Evolutionary conservation across 1,140 invertebrate species (phyloP).

Genomic region (Uloborus diversus): DNA sequence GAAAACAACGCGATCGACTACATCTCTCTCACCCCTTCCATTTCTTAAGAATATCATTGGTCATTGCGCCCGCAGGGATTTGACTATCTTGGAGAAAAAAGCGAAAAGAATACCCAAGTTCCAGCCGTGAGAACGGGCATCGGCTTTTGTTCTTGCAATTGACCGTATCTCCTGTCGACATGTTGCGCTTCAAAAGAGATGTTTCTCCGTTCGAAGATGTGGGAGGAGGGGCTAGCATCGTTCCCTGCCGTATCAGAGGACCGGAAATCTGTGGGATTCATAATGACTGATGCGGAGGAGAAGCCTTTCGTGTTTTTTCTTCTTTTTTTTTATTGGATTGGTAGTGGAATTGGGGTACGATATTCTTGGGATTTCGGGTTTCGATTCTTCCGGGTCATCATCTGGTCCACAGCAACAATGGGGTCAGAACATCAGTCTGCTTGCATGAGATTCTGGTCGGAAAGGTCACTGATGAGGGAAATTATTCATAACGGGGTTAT

Average conservation of each 20-base stretch:
- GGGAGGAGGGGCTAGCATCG: not conserved
- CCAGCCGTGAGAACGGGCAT: conserved; percentile 24
- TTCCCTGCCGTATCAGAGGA: conserved; percentile 1
- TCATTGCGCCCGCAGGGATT: too few species aligned
- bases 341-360: not conserved
- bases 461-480: too few species aligned
- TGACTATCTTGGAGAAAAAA: too few species aligned
- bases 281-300: not conserved
- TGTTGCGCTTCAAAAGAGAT: too few species aligned
- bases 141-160: conserved; percentile 46
- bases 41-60: too few species aligned
- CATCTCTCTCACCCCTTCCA: too few species aligned
- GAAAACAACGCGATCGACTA: too few species aligned
- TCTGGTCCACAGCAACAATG: not conserved
- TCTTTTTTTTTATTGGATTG: not conserved
- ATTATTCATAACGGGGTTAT: too few species aligned
- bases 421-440: too few species aligned
- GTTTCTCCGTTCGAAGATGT: conserved; percentile 1
- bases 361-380: not conserved
- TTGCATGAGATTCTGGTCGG: too few species aligned
- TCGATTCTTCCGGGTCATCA: not conserved
- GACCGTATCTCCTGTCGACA: conserved; percentile 52
- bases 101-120: not conserved
- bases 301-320: not conserved
- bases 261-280: not conserved